phyloP scores from a whole-genome alignment of 2,888 invertebrate species.

The Charanyca ferruginea region DNA sequence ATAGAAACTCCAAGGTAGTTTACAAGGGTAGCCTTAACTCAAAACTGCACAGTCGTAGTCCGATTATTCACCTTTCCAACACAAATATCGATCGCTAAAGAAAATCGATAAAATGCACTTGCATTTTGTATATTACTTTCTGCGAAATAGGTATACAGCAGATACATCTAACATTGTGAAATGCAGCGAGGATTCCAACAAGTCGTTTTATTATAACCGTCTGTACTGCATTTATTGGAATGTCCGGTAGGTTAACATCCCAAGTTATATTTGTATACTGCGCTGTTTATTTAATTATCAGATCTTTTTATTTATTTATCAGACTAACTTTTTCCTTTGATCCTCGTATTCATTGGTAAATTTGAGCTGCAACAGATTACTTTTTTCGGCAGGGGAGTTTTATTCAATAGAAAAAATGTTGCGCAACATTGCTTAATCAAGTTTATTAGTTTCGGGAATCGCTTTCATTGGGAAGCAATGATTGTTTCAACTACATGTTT shows the following conservation, averaged over 20 bases:
- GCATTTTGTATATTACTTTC: neutral
- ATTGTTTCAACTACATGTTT: too few species aligned
- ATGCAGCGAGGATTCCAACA: neutral
- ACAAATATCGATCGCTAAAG: conserved; percentile 23
- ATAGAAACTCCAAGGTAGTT: neutral
- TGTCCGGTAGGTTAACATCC: neutral
- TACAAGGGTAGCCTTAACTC: neutral
- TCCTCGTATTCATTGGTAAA: neutral
- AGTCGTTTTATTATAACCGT: neutral
- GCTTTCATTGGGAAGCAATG: too few species aligned
- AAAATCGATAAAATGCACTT: conserved; percentile 20
- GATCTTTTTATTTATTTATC: neutral
- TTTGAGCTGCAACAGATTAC: too few species aligned
- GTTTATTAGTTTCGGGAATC: too few species aligned
- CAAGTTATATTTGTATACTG: too few species aligned
- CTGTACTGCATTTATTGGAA: too few species aligned
- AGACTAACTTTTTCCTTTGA: neutral
- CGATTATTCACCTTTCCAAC: neutral
- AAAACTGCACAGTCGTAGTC: neutral
- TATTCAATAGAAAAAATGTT: too few species aligned
- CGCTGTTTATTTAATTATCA: too few species aligned
- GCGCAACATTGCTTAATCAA: too few species aligned
- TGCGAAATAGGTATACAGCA: neutral
- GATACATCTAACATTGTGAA: neutral
- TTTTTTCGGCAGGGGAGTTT: too few species aligned